These are phyloP conservation scores for Parazoanthus darwini DNA, from an alignment of 92 coral and sea anemone species.

Conservation along the genomic window DNA sequence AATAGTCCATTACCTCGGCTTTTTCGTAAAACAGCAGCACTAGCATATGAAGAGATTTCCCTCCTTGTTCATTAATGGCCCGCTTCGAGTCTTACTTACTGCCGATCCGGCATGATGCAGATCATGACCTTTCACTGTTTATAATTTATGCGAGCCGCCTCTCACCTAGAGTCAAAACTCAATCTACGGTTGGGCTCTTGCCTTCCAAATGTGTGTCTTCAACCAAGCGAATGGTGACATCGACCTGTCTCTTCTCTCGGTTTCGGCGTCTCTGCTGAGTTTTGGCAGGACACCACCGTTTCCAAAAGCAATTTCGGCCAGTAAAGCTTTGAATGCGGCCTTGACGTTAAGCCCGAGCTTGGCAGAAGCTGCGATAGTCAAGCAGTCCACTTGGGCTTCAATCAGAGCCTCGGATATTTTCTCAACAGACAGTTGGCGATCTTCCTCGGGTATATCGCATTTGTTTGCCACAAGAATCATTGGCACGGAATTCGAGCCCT, in stretches of 20 bases:
- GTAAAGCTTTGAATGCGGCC: slow-evolving; percentile 73
- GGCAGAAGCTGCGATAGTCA: slow-evolving; percentile 79
- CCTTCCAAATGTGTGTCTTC: slow-evolving; percentile 17
- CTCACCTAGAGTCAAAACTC: not conserved
- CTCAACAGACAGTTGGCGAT: slow-evolving; percentile 48
- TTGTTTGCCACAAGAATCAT: slow-evolving; percentile 93
- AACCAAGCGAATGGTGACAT: slow-evolving; percentile 14
- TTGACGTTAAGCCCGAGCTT: slow-evolving; percentile 70
- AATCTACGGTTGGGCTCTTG: not conserved
- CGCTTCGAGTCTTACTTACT: not conserved
- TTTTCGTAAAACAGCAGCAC: not conserved
- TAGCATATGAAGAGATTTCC: not conserved
- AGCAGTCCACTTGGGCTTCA: slow-evolving; percentile 61
- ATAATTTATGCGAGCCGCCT: not conserved
- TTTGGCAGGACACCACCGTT: slow-evolving; percentile 32
- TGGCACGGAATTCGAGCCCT: slow-evolving; percentile 75
- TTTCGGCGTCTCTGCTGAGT: not conserved
- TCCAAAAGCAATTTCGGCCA: slow-evolving; percentile 80
- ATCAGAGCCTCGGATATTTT: slow-evolving; percentile 53
- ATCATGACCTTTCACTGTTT: not conserved
- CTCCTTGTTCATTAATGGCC: not conserved
- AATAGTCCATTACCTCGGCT: not conserved
- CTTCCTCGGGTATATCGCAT: slow-evolving; percentile 76
- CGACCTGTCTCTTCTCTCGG: slow-evolving; percentile 16
- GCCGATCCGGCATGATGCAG: not conserved